A percentile compares a stretch with the other conserved stretches of the same genome.
These are phyloP conservation scores for Drosophila sordidula DNA, from an alignment of 2,888 invertebrate species.

Conservation along the genomic window DNA sequence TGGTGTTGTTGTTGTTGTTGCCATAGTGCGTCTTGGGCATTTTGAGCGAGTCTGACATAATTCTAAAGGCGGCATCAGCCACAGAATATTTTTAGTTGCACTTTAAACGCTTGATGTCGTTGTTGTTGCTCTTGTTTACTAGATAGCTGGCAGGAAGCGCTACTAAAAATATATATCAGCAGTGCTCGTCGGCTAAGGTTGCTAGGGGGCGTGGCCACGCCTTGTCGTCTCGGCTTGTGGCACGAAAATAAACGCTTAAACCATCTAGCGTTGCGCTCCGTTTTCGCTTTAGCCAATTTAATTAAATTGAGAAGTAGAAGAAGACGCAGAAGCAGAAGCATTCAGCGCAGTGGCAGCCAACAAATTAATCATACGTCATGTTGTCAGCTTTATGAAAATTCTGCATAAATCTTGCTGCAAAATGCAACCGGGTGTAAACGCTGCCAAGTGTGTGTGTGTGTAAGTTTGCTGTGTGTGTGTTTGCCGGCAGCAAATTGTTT, in stretches of 20 bases:
- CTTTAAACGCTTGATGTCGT: conserved; percentile 33
- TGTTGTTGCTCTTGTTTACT: conserved; percentile 3
- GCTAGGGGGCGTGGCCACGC: conserved; percentile 5
- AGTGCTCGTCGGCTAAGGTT: conserved; percentile 13
- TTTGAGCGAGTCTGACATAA: conserved; percentile 50
- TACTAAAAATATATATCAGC: conserved; percentile 47
- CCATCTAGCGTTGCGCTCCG: conserved; percentile 20
- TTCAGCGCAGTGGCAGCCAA: conserved; percentile 17
- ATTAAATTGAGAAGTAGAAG: conserved; percentile 52
- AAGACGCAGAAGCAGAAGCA: neutral
- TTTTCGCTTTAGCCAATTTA: conserved; percentile 53
- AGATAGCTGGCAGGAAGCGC: conserved; percentile 12
- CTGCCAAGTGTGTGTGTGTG: conserved; percentile 1
- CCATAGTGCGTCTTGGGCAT: conserved; percentile 30
- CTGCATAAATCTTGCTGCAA: conserved; percentile 71
- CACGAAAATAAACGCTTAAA: conserved; percentile 53
- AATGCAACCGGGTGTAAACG: conserved; percentile 57
- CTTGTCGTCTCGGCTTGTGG: conserved; percentile 16
- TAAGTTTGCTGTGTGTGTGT: conserved; percentile 4
- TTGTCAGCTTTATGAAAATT: conserved; percentile 73
- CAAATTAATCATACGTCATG: conserved; percentile 76
- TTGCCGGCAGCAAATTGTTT: conserved; percentile 58
- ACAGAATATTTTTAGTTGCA: conserved; percentile 67
- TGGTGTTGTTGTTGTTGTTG: conserved; percentile 19
- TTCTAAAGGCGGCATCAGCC: conserved; percentile 45